phyloP scores from a whole-genome alignment of 2,113 vertebrate genomes.

The Coreoperca whiteheadi region DNA sequence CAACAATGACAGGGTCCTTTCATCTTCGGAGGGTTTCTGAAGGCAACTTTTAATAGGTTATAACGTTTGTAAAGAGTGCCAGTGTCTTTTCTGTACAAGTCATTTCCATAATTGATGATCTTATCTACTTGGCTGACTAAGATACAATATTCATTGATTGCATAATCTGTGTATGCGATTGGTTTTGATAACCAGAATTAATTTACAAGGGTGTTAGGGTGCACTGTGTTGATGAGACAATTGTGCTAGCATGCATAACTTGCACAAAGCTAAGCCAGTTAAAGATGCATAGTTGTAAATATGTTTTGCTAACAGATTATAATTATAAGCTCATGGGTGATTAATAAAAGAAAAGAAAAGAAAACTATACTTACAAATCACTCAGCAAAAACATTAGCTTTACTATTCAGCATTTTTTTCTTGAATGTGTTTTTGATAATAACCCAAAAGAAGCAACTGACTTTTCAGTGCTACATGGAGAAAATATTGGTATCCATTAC shows the following conservation, averaged over 20 bases:
- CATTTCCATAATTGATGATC: conserved; percentile 30
- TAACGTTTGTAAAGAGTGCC: conserved; percentile 38
- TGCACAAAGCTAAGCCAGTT: conserved; percentile 28
- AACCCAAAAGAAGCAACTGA: neutral
- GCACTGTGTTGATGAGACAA: conserved; percentile 24
- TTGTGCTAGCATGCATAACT: conserved; percentile 15
- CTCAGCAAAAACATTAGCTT: neutral
- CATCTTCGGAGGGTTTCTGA: conserved; percentile 28
- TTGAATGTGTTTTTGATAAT: neutral
- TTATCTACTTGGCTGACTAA: conserved; percentile 32
- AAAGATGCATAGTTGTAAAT: conserved; percentile 10
- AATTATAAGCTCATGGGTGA: neutral
- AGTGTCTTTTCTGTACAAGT: conserved; percentile 11
- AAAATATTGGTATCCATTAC: conserved; percentile 1
- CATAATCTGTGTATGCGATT: conserved; percentile 24
- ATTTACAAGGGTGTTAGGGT: conserved; percentile 1
- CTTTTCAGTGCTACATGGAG: neutral
- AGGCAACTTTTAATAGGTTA: conserved; percentile 28
- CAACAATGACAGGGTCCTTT: conserved; percentile 29
- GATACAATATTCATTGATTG: conserved; percentile 37
- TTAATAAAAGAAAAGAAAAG: neutral
- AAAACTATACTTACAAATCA: neutral
- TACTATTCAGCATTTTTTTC: neutral
- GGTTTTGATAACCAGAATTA: conserved; percentile 30
- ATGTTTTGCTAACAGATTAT: neutral